Evolutionary conservation across 2,797 vertebrate genomes (phyloP).

Genomic region (Percopsis omiscomaycus): DNA sequence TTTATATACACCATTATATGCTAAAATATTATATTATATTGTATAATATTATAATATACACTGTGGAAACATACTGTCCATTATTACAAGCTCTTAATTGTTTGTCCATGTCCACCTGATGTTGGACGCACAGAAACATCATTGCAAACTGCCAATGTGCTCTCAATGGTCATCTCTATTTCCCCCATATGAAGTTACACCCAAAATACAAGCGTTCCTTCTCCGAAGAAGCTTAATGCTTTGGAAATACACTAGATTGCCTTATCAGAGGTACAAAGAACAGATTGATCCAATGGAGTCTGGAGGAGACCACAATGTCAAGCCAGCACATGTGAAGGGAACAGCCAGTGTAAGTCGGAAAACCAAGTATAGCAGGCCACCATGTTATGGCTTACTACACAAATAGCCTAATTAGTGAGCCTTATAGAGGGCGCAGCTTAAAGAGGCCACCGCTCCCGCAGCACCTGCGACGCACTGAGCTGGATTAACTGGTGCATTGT

Average conservation of each 20-base stretch:
- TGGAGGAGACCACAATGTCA: constrained; percentile 10
- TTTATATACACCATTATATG: too few relatives aligned
- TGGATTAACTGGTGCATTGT: constrained; percentile 69
- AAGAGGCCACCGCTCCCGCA: constrained; percentile 71
- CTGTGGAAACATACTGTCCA: too few relatives aligned
- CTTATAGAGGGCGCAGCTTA: constrained; percentile 76
- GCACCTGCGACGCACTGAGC: constrained; percentile 70
- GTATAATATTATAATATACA: too few relatives aligned
- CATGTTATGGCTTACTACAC: constrained; percentile 61
- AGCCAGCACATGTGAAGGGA: background rate
- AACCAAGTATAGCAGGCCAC: constrained; percentile 64
- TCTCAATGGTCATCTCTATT: constrained; percentile 37
- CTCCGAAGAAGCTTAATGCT: constrained; percentile 44
- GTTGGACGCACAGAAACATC: constrained; percentile 29
- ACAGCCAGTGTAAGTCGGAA: constrained; percentile 36
- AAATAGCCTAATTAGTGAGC: constrained; percentile 80
- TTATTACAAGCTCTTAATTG: constrained; percentile 5
- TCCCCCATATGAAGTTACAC: constrained; percentile 5
- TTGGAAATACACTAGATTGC: constrained; percentile 23
- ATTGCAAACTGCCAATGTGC: constrained; percentile 29
- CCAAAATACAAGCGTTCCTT: constrained; percentile 30
- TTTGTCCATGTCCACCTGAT: constrained; percentile 33
- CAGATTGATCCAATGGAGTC: constrained; percentile 21
- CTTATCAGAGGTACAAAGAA: constrained; percentile 17
- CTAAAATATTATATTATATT: too few relatives aligned